Conservation (phyloP, 2,888 invertebrate species). For the Stegophylla sp. region DNA sequence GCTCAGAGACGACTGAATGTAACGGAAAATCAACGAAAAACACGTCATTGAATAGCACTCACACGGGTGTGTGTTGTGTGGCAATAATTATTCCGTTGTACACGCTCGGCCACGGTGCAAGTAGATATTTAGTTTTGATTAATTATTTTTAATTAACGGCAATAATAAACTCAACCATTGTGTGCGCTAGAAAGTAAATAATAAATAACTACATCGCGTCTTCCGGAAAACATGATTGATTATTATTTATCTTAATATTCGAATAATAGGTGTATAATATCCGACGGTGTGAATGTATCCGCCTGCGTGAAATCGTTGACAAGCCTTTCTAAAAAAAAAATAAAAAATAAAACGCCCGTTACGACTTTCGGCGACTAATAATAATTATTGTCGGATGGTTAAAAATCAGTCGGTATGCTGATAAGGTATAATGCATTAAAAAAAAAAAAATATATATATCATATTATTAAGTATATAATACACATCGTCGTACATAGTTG, state of each 20-base stretch:
- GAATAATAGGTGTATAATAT: neutral
- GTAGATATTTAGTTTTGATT: slow-evolving; percentile 12
- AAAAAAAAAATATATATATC: neutral
- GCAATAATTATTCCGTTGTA: no score
- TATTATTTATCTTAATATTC: slow-evolving; percentile 22
- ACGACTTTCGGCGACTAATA: slow-evolving; percentile 30
- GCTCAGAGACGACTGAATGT: no score
- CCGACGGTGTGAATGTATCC: slow-evolving; percentile 10
- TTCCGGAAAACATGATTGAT: slow-evolving; percentile 36
- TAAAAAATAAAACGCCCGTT: no score
- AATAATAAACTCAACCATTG: slow-evolving; percentile 9
- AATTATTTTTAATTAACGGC: slow-evolving; percentile 36
- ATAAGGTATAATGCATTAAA: no score
- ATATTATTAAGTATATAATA: no score
- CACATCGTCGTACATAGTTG: no score
- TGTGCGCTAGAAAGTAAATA: slow-evolving; percentile 30
- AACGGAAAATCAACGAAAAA: no score
- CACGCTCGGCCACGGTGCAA: no score
- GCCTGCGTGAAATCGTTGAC: neutral
- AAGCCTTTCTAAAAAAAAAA: slow-evolving; percentile 46
- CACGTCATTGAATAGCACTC: no score
- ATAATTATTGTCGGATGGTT: neutral
- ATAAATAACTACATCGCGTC: slow-evolving; percentile 1
- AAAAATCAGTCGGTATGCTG: slow-evolving; percentile 10
- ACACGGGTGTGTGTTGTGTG: no score